Conservation (phyloP, 2,113 vertebrate species). For the Menura novaehollandiae region DNA sequence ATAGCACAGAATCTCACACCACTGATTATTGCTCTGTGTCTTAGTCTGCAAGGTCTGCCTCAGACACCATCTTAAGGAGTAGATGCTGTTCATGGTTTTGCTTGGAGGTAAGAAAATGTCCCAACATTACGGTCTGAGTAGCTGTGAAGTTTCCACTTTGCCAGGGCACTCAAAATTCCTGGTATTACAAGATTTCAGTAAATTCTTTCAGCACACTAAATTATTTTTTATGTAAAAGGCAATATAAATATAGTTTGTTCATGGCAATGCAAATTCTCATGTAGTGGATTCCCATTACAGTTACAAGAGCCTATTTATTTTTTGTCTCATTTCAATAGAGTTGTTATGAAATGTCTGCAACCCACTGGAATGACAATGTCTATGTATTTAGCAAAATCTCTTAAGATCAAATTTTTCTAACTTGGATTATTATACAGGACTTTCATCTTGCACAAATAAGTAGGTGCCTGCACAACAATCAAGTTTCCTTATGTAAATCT, state of each 20-base stretch:
- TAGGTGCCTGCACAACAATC: not conserved
- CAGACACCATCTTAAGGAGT: not conserved
- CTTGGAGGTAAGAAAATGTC: not conserved
- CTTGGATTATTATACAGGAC: not conserved
- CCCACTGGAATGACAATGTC: not conserved
- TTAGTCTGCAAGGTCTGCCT: not conserved
- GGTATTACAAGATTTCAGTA: not conserved
- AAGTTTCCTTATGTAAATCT: not conserved
- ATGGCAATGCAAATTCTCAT: not conserved
- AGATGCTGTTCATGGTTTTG: not conserved
- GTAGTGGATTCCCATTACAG: not conserved
- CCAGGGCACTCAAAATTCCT: slow-evolving; percentile 8
- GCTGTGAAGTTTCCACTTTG: not conserved
- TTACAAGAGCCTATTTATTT: not conserved
- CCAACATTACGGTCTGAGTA: not conserved
- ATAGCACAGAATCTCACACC: not conserved
- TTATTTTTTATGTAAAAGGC: not conserved
- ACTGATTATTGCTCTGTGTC: not conserved
- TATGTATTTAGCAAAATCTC: not conserved
- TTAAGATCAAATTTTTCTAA: not conserved
- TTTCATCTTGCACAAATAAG: not conserved
- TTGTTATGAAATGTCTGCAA: not conserved
- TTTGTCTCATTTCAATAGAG: not conserved
- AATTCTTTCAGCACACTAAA: not conserved
- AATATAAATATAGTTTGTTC: not conserved